phyloP scores from a whole-genome alignment of 2,797 vertebrate genomes.

The Denticeps clupeoides region DNA sequence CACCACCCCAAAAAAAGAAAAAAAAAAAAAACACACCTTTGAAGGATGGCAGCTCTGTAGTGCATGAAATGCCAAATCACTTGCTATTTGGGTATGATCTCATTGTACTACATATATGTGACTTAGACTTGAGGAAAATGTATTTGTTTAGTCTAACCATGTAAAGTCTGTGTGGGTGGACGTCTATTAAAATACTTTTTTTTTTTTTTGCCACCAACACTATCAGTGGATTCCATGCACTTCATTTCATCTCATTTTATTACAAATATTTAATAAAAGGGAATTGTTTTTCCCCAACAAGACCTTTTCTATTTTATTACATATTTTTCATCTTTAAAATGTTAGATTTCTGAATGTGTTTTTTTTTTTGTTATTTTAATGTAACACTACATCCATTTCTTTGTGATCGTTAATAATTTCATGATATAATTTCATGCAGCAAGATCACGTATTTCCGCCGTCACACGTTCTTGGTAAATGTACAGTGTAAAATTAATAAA shows the following conservation, averaged over 20 bases:
- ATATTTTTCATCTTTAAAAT: constrained; percentile 15
- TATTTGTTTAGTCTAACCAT: constrained; percentile 4
- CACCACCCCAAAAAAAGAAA: no score
- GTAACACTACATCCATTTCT: constrained; percentile 43
- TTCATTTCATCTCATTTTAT: constrained; percentile 26
- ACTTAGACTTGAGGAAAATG: constrained; percentile 3
- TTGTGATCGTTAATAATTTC: no score
- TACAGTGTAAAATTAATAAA: no score
- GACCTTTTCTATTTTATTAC: constrained; percentile 6
- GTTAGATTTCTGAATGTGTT: constrained; percentile 1
- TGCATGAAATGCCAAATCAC: constrained; percentile 30
- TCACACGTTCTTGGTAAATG: neutral
- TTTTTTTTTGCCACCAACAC: constrained; percentile 36
- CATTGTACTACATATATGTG: constrained; percentile 11
- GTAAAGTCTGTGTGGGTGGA: no score
- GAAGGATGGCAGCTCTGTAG: constrained; percentile 24
- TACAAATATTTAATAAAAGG: constrained; percentile 26
- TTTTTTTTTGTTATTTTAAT: constrained; percentile 8
- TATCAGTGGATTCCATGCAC: constrained; percentile 33
- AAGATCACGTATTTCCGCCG: constrained; percentile 22
- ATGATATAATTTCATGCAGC: constrained; percentile 23
- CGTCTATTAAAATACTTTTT: no score
- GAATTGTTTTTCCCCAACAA: constrained; percentile 12
- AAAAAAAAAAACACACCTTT: no score
- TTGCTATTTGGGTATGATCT: constrained; percentile 12